Conservation (phyloP, 2,888 invertebrate species). For the Stegophylla sp. region DNA sequence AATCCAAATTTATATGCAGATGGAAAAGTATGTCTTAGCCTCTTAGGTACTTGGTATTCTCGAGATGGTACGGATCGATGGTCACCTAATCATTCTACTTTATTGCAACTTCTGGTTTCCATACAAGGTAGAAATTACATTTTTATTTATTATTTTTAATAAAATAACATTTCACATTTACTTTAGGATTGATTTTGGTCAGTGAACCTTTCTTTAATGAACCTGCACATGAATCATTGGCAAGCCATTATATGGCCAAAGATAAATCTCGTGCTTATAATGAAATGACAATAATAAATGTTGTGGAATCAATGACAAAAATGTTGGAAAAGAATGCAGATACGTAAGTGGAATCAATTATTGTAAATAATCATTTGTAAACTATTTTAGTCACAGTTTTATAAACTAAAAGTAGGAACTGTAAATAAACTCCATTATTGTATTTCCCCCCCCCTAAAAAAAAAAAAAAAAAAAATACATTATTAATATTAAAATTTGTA, state of each 20-base stretch:
- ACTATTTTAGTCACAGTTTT: too few relatives aligned
- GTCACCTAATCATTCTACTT: constrained; percentile 76
- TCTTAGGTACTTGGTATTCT: constrained; percentile 94
- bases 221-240: constrained; percentile 95
- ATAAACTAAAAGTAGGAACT: too few relatives aligned
- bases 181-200: constrained; percentile 84
- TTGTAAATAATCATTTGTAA: not conserved
- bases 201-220: constrained; percentile 97
- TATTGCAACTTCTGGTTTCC: constrained; percentile 92
- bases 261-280: constrained; percentile 98
- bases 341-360: constrained; percentile 61
- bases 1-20: constrained; percentile 97
- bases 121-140: constrained; percentile 75
- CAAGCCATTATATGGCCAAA: constrained; percentile 86
- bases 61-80: constrained; percentile 95
- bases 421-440: too few relatives aligned
- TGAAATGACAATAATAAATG: constrained; percentile 94
- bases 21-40: constrained; percentile 89
- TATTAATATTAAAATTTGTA: too few relatives aligned
- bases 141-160: not conserved
- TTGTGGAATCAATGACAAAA: constrained; percentile 88
- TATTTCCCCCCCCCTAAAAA: too few relatives aligned
- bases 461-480: too few relatives aligned
- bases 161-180: not conserved
- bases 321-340: constrained; percentile 68